These are phyloP conservation scores for Rallus limicola DNA, from an alignment of 2,113 vertebrate genomes.

Conservation along the genomic window DNA sequence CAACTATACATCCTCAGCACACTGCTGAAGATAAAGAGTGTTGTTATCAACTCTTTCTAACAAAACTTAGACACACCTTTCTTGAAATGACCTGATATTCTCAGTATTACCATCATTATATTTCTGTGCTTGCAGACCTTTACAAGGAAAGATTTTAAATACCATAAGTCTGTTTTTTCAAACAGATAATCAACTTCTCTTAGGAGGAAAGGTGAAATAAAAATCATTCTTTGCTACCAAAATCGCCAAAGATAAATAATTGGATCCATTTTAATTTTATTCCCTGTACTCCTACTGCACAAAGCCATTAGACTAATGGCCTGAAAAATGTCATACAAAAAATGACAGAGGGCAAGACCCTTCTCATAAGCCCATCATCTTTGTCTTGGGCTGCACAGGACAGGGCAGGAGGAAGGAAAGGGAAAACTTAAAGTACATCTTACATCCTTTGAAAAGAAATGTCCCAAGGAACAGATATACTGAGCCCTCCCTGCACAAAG, in stretches of 20 bases:
- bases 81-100: not conserved
- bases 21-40: not conserved
- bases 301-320: conserved; percentile 33
- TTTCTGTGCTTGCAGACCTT: not conserved
- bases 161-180: not conserved
- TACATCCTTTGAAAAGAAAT: not conserved
- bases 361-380: not conserved
- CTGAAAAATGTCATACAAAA: not conserved
- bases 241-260: conserved; percentile 9
- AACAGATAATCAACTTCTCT: not conserved
- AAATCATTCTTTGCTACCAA: not conserved
- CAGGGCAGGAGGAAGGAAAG: not conserved
- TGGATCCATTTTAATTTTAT: conserved; percentile 21
- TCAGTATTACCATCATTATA: not conserved
- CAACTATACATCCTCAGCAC: not conserved
- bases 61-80: not conserved
- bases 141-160: not conserved
- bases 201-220: conserved; percentile 14
- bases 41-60: not conserved
- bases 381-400: not conserved
- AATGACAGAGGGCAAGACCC: not conserved
- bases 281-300: not conserved
- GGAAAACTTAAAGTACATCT: not conserved
- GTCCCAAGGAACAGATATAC: not conserved
- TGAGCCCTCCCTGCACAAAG: not conserved